Evolutionary conservation across 2,888 invertebrate genomes (phyloP).

Genomic region (Spilosoma lubricipeda): DNA sequence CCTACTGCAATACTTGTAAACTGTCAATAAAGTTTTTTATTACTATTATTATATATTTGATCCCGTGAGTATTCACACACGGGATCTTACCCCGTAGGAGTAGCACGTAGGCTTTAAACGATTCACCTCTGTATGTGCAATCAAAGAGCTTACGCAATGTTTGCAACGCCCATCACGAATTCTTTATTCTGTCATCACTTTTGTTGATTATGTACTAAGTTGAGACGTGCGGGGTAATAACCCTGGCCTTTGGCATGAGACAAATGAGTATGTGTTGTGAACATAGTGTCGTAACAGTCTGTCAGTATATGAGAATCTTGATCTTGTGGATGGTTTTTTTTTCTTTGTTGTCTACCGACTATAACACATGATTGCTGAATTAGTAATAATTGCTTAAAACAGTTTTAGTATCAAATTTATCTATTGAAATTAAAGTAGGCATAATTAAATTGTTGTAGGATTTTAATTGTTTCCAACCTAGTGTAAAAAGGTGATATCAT

Average conservation of each 20-base stretch:
- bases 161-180: constrained; percentile 42
- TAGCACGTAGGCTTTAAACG: constrained; percentile 32
- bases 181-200: constrained; percentile 59
- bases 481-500: neutral
- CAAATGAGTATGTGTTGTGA: constrained; percentile 16
- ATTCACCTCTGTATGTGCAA: constrained; percentile 36
- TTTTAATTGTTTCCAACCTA: neutral
- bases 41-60: too few species aligned
- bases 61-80: too few species aligned
- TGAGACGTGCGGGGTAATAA: constrained; percentile 54
- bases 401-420: neutral
- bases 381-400: neutral
- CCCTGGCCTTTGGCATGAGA: constrained; percentile 57
- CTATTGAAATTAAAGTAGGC: neutral
- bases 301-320: constrained; percentile 1
- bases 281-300: constrained; percentile 2
- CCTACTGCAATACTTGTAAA: too few species aligned
- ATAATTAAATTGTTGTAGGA: neutral
- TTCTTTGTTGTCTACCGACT: too few species aligned
- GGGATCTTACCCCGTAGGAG: constrained; percentile 9
- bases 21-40: too few species aligned
- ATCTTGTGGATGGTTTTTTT: neutral
- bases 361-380: neutral
- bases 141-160: constrained; percentile 44
- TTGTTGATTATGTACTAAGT: constrained; percentile 43